phyloP scores from a whole-genome alignment of 2,113 vertebrate genomes.

The Saguinus imperator region DNA sequence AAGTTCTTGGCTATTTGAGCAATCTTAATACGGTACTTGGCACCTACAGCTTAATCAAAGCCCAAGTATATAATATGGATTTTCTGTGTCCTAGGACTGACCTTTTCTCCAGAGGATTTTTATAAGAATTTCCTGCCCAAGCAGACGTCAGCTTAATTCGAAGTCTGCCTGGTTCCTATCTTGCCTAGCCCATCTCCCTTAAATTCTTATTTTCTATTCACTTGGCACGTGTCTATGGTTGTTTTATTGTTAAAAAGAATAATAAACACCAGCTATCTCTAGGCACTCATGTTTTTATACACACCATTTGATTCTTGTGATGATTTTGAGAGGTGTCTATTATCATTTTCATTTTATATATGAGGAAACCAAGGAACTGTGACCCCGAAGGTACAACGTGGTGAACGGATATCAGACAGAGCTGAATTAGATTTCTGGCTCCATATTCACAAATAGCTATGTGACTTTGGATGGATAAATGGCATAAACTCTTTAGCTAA shows the following conservation, averaged over 20 bases:
- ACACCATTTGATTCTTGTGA: background rate
- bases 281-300: background rate
- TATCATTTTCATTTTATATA: background rate
- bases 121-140: background rate
- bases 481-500: background rate
- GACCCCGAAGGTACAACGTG: background rate
- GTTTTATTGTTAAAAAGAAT: conserved; percentile 13
- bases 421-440: background rate
- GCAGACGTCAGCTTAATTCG: conserved; percentile 35
- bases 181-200: background rate
- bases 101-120: background rate
- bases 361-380: background rate
- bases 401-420: background rate
- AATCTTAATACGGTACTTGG: background rate
- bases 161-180: background rate
- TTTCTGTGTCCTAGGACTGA: background rate
- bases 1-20: conserved; percentile 12
- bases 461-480: background rate
- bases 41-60: background rate
- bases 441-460: background rate
- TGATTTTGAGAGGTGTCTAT: background rate
- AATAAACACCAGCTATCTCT: background rate
- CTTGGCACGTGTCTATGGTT: background rate
- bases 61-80: background rate
- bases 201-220: background rate